phyloP scores from a whole-genome alignment of 2,797 vertebrate genomes.

The Malacoraja senta region DNA sequence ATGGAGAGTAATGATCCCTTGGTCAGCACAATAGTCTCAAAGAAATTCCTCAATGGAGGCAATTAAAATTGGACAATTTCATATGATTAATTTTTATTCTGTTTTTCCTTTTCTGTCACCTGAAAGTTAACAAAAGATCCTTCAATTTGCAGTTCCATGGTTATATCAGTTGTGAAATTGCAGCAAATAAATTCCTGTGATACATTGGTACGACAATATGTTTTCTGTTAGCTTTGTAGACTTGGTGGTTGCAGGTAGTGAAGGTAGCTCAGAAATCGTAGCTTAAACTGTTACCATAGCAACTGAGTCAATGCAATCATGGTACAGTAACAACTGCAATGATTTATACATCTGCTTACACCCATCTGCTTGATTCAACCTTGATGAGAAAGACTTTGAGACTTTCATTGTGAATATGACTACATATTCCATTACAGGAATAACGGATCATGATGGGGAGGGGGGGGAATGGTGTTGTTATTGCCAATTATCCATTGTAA shows the following conservation, averaged over 20 bases:
- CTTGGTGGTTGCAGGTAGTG: not conserved
- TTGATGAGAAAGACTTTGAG: not conserved
- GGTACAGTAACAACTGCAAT: constrained; percentile 4
- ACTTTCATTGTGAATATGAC: not conserved
- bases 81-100: not conserved
- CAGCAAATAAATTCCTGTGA: not conserved
- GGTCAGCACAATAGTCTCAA: not conserved
- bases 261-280: not conserved
- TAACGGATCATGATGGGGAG: too few relatives aligned
- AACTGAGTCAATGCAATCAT: constrained; percentile 17
- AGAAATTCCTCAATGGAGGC: not conserved
- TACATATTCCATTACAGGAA: too few relatives aligned
- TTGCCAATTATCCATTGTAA: too few relatives aligned
- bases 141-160: not conserved
- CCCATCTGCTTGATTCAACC: not conserved
- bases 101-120: not conserved
- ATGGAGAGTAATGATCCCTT: not conserved
- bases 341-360: not conserved
- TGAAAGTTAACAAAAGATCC: not conserved
- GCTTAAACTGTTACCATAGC: constrained; percentile 29
- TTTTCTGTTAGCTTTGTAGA: not conserved
- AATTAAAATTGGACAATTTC: not conserved
- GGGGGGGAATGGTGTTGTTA: too few relatives aligned
- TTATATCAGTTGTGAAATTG: not conserved
- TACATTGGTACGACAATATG: not conserved